These are phyloP conservation scores for Acrocephalus kingi DNA, from an alignment of 2,113 vertebrate species.

Conservation along the genomic window DNA sequence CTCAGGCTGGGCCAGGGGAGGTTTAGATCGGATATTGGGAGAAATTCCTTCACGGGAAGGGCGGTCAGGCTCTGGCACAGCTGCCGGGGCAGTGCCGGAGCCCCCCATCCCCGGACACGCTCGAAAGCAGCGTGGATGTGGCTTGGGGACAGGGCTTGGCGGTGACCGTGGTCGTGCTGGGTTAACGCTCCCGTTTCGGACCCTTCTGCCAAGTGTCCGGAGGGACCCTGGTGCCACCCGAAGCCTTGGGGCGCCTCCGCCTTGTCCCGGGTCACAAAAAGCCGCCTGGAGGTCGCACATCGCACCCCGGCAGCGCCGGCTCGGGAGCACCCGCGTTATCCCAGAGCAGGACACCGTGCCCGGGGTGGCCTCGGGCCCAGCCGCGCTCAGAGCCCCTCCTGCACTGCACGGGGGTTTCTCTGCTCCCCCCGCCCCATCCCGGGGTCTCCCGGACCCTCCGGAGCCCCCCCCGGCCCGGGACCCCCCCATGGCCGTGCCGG, in stretches of 20 bases:
- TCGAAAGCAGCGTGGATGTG: background rate
- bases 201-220: background rate
- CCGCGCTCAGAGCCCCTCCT: background rate
- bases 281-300: background rate
- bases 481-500: background rate
- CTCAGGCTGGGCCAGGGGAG: background rate
- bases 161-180: background rate
- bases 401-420: background rate
- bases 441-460: background rate
- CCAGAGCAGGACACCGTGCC: background rate
- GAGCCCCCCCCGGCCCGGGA: background rate
- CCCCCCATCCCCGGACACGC: background rate
- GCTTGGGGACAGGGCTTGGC: background rate
- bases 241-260: rapidly evolving
- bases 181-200: background rate
- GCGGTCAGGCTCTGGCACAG: background rate
- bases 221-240: background rate
- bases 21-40: rapidly evolving
- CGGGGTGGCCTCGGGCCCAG: background rate
- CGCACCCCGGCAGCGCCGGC: rapidly evolving
- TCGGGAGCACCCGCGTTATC: background rate
- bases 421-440: background rate
- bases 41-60: background rate
- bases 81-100: background rate
- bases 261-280: rapidly evolving